A percentile compares a stretch with the other conserved stretches of the same genome.
Conservation (phyloP, 2,113 vertebrate genomes). For the Platanista minor region DNA sequence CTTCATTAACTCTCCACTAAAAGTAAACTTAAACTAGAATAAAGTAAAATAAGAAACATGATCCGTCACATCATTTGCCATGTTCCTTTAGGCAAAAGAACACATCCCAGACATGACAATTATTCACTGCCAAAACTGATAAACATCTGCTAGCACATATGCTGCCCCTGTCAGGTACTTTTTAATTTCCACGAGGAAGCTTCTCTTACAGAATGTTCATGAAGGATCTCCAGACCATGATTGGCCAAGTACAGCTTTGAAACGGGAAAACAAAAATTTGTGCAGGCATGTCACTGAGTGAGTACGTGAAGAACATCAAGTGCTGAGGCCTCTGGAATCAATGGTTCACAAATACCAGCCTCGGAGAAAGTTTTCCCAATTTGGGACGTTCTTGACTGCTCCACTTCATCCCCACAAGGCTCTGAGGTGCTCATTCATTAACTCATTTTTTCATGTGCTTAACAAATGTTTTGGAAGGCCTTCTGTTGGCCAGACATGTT, state of each 20-base stretch:
- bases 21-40: slow-evolving; percentile 17
- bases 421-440: not conserved
- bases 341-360: not conserved
- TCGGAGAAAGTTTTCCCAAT: not conserved
- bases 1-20: not conserved
- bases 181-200: not conserved
- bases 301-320: accelerated
- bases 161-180: not conserved
- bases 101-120: not conserved
- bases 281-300: not conserved
- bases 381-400: not conserved
- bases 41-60: not conserved
- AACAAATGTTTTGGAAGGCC: not conserved
- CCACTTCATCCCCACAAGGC: not conserved
- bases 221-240: not conserved
- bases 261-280: not conserved
- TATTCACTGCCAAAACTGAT: not conserved
- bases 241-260: not conserved
- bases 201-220: not conserved
- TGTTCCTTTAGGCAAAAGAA: not conserved
- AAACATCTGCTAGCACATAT: not conserved
- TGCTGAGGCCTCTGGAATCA: too few relatives aligned
- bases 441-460: not conserved
- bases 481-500: not conserved
- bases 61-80: not conserved